Evolutionary conservation across 2,113 vertebrate genomes (phyloP), one percentile per base, ranked within the genome.

Genomic region (Carollia perspicillata): DNA sequence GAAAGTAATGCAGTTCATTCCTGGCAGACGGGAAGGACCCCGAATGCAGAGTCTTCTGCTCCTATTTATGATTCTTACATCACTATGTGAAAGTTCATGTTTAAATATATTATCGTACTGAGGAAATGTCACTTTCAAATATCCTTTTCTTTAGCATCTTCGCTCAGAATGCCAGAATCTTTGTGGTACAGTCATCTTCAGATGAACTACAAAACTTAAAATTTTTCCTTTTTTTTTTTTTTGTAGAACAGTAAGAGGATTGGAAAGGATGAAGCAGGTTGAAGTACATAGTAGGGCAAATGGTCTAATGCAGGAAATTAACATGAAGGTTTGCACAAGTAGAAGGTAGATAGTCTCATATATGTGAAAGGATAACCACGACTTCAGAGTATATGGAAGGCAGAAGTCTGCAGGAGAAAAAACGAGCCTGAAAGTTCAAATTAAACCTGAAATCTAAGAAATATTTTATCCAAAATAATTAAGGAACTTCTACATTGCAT

Each of bases 91-190:
- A 55, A 23, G 6, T 84, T 75, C 37, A 16, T 47, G 51, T 86
- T 92, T 53, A 4, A 49, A 28, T 30, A 8, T 22, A 1, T 87
- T 68, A 30, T 66, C 30, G 85, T 83, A 75, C 28, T 75, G 33
- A 63, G 23, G 68, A 94, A 63, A 63, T 8, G 17, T 87, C n/a
- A 42, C 40, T 87, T 93, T 83, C 13, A 23, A 5, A 49, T 65
- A 42, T 28, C 30, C 20, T 80, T 68, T 79, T 63, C 68, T 93
- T 78, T 37, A 87, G 42, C 23, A 47, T 84, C 35, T 84, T 75
- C 47, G 23, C 10, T 96, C 37, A 55, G 42, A 93, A 66, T 92
- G 28, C 84, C 20, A 93, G 40, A 90, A 66, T 79, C 72, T 92
- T 78, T 86, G 51, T 92, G 60, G 26, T 53, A 12, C 11, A 9